Evolutionary conservation across 92 coral and sea anemone species (phyloP), one percentile per base, ranked within the genome.

Genomic region (Phenganax stokvisi): DNA sequence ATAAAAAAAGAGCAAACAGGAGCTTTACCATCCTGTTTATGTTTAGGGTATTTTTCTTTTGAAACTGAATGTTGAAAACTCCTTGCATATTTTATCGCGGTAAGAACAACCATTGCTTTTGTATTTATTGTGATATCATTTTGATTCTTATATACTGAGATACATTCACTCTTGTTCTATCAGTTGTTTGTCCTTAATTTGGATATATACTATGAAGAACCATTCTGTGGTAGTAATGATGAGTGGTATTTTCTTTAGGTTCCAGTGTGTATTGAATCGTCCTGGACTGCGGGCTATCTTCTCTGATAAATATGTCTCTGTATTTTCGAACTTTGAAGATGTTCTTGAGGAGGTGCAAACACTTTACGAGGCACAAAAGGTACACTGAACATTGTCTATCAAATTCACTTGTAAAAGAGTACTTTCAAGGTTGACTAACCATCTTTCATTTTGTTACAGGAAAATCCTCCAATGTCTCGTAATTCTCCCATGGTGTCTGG

Each of bases 401-500:
- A 6, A 56, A 29, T 7, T 20, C 25, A 20, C 25, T 20, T 20
- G 25, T 20, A 20, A 20, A 20, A 20, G 25, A 20, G 25, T 20
- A 20, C 60, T 30, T 27, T 57, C 27, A 11, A 63, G 37, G 10
- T 25, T 27, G 72, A 51, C n/a, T 20, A 37, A 54, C 47, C 10
- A 52, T 9, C 13, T 63, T 0, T 16, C 31, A 12, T 13, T 47
- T 71, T 75, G 20, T 76, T 77, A 25, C 79, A 94, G 98, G 98
- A 94, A 75, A 88, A 90, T 16, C 98, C 98, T 0, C 98, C 98
- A 5, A 93, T 94, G 61, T 92, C 92, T n/a, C 94, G 97, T 9
- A 94, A 92, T 77, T 83, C 98, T 25, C 97, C 98, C 16, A 88
- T 92, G 59, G 98, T 94, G 10, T 93, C 98, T 51, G 98, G 98